A percentile compares a stretch with the other conserved stretches of the same genome.
Conservation (phyloP, 1,140 invertebrate species). For the Pseudobourletiella spinata region DNA sequence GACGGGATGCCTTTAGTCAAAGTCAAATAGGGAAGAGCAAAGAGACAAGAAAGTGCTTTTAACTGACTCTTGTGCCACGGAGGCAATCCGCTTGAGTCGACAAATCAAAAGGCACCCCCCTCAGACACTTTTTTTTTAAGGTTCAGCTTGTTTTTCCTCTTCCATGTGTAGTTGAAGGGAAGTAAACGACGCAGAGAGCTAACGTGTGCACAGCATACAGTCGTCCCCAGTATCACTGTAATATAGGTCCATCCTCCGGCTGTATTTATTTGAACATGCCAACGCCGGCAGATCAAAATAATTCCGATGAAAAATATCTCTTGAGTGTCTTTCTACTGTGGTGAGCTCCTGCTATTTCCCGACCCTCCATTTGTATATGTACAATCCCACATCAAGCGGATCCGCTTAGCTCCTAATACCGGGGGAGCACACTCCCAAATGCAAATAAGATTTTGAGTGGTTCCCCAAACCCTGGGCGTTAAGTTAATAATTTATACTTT, state of each 20-base stretch:
- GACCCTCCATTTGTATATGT: no score
- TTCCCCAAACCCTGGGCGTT: no score
- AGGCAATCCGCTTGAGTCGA: neutral
- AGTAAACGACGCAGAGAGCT: no score
- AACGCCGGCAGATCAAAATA: neutral
- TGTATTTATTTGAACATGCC: neutral
- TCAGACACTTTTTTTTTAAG: constrained; percentile 2
- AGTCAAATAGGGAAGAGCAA: neutral
- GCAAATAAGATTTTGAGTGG: no score
- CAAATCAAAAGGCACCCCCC: constrained; percentile 1
- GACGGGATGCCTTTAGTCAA: constrained; percentile 1
- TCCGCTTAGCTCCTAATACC: no score
- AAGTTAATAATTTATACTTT: no score
- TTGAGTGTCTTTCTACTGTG: neutral
- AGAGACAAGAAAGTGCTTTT: constrained; percentile 6
- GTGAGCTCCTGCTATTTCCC: neutral
- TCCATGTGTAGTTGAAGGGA: no score
- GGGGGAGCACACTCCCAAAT: no score
- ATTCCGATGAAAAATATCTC: constrained; percentile 8
- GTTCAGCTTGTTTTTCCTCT: neutral
- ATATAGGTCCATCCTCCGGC: no score
- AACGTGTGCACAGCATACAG: no score
- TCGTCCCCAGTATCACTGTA: neutral
- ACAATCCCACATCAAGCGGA: no score
- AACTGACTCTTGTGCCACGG: neutral